phyloP scores from a whole-genome alignment of 2,113 vertebrate genomes.

The Ammodytes dubius region DNA sequence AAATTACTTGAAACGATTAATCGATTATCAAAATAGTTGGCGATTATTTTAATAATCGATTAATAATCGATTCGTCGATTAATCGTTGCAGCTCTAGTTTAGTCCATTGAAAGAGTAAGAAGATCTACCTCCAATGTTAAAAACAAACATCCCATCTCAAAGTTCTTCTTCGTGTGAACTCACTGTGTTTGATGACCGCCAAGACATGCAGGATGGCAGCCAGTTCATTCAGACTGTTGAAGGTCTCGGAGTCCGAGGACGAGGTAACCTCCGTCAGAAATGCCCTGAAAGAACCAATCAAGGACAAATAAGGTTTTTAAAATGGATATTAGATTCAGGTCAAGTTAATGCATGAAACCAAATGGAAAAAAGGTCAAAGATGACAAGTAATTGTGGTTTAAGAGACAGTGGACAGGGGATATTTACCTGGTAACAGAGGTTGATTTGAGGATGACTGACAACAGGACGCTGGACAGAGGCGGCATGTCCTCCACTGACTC shows the following conservation, averaged over 20 bases:
- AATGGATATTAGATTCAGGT: neutral
- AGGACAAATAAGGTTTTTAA: neutral
- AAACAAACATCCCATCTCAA: too few species aligned
- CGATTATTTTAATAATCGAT: too few species aligned
- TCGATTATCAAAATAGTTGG: too few species aligned
- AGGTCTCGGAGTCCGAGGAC: constrained; percentile 85
- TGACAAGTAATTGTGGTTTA: neutral
- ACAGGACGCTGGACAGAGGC: constrained; percentile 87
- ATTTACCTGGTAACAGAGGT: constrained; percentile 87
- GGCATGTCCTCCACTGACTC: constrained; percentile 88
- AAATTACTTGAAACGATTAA: too few species aligned
- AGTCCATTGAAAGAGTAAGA: too few species aligned
- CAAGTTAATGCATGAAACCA: neutral
- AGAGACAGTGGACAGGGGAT: neutral
- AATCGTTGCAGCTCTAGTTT: too few species aligned
- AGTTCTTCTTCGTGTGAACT: constrained; percentile 50
- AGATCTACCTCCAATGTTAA: too few species aligned
- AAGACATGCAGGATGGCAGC: constrained; percentile 84
- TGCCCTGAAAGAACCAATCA: constrained; percentile 80
- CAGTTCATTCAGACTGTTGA: constrained; percentile 87
- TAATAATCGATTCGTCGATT: too few species aligned
- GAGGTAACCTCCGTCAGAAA: constrained; percentile 88
- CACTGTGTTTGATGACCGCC: constrained; percentile 86
- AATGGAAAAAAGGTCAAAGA: neutral
- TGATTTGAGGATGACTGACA: constrained; percentile 86